phyloP scores from a whole-genome alignment of 2,797 vertebrate species.

The Okamejei kenojei region DNA sequence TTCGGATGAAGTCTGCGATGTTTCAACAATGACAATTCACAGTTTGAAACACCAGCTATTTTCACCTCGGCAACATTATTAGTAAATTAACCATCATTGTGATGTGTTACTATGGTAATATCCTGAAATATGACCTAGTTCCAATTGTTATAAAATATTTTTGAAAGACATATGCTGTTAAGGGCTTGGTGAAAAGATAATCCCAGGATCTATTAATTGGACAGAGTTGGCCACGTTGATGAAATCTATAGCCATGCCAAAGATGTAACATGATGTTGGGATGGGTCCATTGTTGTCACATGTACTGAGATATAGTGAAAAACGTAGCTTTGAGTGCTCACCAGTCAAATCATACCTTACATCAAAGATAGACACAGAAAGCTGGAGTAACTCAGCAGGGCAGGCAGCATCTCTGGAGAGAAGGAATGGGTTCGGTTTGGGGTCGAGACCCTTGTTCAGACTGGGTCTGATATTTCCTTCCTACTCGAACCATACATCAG shows the following conservation, averaged over 20 bases:
- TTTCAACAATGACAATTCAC: neutral
- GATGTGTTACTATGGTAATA: neutral
- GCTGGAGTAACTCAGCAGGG: too few relatives aligned
- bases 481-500: too few relatives aligned
- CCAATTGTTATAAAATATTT: neutral
- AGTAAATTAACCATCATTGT: too few relatives aligned
- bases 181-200: neutral
- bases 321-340: too few relatives aligned
- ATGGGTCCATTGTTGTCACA: too few relatives aligned
- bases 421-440: too few relatives aligned
- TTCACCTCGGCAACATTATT: neutral
- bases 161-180: neutral
- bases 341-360: too few relatives aligned
- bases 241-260: neutral
- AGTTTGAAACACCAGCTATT: neutral
- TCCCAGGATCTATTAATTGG: neutral
- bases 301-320: too few relatives aligned
- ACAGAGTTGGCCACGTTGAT: neutral
- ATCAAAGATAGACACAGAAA: too few relatives aligned
- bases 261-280: neutral
- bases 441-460: too few relatives aligned
- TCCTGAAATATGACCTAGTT: neutral
- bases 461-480: too few relatives aligned
- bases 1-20: neutral
- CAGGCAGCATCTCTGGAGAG: too few relatives aligned